Conservation (phyloP, 1,140 invertebrate species). For the Sitobion miscanthi region DNA sequence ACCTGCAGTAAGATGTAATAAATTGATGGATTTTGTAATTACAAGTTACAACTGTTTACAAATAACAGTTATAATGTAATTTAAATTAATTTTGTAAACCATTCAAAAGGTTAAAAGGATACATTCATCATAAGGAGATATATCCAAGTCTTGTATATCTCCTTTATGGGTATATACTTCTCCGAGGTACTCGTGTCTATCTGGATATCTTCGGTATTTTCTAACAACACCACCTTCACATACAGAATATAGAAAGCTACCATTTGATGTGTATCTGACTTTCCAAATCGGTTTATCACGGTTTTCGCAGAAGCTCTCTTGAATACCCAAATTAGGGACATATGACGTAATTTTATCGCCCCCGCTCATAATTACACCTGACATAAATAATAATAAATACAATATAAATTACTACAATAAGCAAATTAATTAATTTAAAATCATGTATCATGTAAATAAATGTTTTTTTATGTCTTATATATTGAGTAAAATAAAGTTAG, state of each 20-base stretch:
- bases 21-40: background rate
- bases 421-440: background rate
- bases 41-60: background rate
- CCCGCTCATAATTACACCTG: conserved; percentile 66
- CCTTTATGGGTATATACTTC: conserved; percentile 66
- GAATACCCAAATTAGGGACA: conserved; percentile 65
- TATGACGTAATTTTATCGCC: conserved; percentile 65
- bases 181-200: conserved; percentile 65
- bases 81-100: background rate
- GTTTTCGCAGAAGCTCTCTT: conserved; percentile 64
- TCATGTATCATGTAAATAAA: background rate
- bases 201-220: conserved; percentile 65
- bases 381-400: background rate
- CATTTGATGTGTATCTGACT: conserved; percentile 65
- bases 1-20: background rate
- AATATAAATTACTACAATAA: background rate
- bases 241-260: conserved; percentile 65
- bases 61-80: background rate
- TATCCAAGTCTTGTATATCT: conserved; percentile 67
- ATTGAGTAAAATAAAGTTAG: background rate
- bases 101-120: conserved; percentile 62
- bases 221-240: conserved; percentile 65
- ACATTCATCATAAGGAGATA: conserved; percentile 68
- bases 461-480: background rate
- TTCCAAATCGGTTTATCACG: conserved; percentile 65